Conservation (phyloP, 2,888 invertebrate genomes). For the Amblyjoppa fuscipennis region DNA sequence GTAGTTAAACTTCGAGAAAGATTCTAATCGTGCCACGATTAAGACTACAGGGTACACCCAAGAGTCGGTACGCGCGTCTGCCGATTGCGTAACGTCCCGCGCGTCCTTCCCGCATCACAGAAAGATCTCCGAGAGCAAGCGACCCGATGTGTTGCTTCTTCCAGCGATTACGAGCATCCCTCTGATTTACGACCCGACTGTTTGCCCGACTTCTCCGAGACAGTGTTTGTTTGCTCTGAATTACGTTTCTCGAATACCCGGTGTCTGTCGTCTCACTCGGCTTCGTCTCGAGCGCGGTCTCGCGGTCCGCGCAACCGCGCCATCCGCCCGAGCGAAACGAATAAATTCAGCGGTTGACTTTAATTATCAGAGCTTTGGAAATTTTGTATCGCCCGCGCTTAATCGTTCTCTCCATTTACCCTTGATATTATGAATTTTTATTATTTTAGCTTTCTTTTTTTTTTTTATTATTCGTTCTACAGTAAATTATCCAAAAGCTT, state of each 20-base stretch:
- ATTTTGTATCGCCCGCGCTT: constrained; percentile 15
- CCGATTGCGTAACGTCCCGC: constrained; percentile 53
- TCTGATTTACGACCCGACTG: constrained; percentile 70
- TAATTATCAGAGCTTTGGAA: constrained; percentile 5
- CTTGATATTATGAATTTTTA: constrained; percentile 40
- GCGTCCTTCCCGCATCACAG: constrained; percentile 9
- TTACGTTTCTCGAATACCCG: constrained; percentile 62
- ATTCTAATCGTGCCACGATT: constrained; percentile 52
- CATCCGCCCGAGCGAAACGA: neutral
- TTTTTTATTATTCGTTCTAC: constrained; percentile 39
- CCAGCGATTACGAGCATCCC: constrained; percentile 35
- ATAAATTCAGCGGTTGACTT: neutral
- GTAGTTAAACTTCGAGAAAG: neutral
- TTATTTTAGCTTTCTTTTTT: neutral
- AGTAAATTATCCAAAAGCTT: constrained; percentile 66
- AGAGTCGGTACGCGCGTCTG: constrained; percentile 2
- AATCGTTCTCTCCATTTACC: neutral
- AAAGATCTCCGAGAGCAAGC: constrained; percentile 7
- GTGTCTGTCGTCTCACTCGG: constrained; percentile 48
- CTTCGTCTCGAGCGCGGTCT: neutral
- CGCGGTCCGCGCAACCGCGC: constrained; percentile 1
- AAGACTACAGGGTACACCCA: constrained; percentile 15
- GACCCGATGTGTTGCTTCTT: constrained; percentile 47
- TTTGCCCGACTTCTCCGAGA: constrained; percentile 69
- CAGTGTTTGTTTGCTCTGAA: constrained; percentile 73